Evolutionary conservation across 2,888 invertebrate genomes (phyloP).

Genomic region (Euzophera pinguis): DNA sequence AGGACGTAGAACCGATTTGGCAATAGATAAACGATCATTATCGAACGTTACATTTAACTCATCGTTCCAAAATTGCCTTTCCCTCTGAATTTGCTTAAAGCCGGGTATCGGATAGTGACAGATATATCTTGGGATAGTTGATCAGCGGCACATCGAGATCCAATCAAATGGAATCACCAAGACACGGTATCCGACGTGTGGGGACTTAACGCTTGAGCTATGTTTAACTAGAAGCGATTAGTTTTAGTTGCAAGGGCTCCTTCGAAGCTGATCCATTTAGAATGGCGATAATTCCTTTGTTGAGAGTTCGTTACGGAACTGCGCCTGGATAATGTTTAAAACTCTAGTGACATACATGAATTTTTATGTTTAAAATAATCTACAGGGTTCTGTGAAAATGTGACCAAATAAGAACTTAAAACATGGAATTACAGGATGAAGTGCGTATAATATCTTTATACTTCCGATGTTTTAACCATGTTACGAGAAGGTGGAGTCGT

Average conservation of each 20-base stretch:
- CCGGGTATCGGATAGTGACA: constrained; percentile 25
- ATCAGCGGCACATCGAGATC: constrained; percentile 31
- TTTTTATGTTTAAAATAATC: too few relatives aligned
- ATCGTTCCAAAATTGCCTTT: constrained; percentile 9
- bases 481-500: too few relatives aligned
- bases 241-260: not conserved
- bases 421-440: too few relatives aligned
- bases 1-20: too few relatives aligned
- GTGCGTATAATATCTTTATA: too few relatives aligned
- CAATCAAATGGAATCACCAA: constrained; percentile 33
- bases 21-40: not conserved
- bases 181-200: constrained; percentile 26
- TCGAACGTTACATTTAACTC: not conserved
- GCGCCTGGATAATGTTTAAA: too few relatives aligned
- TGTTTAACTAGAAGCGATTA: constrained; percentile 17
- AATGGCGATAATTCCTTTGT: not conserved
- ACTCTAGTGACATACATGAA: too few relatives aligned
- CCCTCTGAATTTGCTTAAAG: constrained; percentile 23
- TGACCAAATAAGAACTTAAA: too few relatives aligned
- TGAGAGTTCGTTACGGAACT: not conserved
- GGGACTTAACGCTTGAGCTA: constrained; percentile 26
- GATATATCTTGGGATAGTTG: constrained; percentile 27
- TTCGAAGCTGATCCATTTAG: not conserved
- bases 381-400: too few relatives aligned
- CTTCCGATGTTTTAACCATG: too few relatives aligned